A percentile compares a stretch with the other conserved stretches of the same genome.
Evolutionary conservation across 2,113 vertebrate genomes (phyloP).

Genomic region (Reinhardtius hippoglossoides): DNA sequence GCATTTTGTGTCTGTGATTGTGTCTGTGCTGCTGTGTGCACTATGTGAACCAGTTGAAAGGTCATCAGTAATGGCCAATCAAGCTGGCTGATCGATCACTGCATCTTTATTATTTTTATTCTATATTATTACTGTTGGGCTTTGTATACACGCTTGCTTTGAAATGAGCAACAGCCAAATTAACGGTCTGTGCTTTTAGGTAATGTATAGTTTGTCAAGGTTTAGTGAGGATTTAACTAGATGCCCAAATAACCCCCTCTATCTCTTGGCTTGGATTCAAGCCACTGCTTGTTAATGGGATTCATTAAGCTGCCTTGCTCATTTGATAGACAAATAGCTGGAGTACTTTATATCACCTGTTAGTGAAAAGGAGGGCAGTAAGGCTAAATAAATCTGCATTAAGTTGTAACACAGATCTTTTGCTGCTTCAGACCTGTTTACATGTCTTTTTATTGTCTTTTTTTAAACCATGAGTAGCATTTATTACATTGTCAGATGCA

Average conservation of each 20-base stretch:
- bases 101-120: too few relatives aligned
- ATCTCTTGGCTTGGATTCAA: background rate
- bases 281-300: constrained; percentile 24
- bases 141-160: background rate
- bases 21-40: too few relatives aligned
- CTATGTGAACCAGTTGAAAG: too few relatives aligned
- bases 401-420: constrained; percentile 1
- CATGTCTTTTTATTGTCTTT: background rate
- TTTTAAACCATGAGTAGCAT: background rate
- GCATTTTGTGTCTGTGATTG: background rate
- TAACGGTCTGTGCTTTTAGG: background rate
- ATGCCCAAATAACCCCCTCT: background rate
- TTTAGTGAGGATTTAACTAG: constrained; percentile 6
- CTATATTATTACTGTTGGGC: too few relatives aligned
- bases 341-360: background rate
- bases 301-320: constrained; percentile 5
- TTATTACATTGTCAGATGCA: background rate
- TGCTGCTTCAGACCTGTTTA: background rate
- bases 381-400: background rate
- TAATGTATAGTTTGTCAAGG: background rate
- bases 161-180: background rate
- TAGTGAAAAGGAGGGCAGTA: background rate
- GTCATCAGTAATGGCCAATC: too few relatives aligned
- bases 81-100: too few relatives aligned
- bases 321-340: constrained; percentile 41